Conservation (phyloP, 1,140 invertebrate genomes). For the Zaprionus nigranus region DNA sequence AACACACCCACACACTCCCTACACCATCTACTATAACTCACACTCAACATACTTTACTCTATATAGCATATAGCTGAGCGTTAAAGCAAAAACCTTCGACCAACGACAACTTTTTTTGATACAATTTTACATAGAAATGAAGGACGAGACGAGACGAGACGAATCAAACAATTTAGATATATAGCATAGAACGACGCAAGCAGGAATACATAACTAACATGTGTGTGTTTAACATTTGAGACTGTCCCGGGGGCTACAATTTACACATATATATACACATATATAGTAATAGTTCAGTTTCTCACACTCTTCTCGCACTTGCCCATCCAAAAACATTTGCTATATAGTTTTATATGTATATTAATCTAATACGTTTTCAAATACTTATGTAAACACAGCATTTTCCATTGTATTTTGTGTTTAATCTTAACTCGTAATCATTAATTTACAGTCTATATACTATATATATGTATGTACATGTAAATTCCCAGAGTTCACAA, state of each 20-base stretch:
- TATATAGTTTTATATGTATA: constrained; percentile 80
- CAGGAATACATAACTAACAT: constrained; percentile 18
- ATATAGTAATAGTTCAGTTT: constrained; percentile 11
- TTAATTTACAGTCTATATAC: constrained; percentile 15
- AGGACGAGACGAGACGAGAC: constrained; percentile 35
- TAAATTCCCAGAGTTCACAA: constrained; percentile 26
- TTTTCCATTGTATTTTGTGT: constrained; percentile 7
- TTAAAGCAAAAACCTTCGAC: constrained; percentile 50
- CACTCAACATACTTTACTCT: constrained; percentile 32
- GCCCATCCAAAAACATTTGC: constrained; percentile 51
- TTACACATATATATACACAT: constrained; percentile 43
- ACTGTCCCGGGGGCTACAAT: constrained; percentile 47
- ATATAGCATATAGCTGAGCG: constrained; percentile 57
- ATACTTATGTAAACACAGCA: constrained; percentile 8
- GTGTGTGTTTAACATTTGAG: constrained; percentile 48
- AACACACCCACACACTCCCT: constrained; percentile 35
- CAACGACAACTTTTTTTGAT: constrained; percentile 72
- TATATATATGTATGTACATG: constrained; percentile 23
- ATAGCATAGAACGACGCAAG: constrained; percentile 21
- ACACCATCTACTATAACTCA: constrained; percentile 21
- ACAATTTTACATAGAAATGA: constrained; percentile 58
- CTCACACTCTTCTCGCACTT: background rate
- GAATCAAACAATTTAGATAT: constrained; percentile 37
- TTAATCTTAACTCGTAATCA: background rate
- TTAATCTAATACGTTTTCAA: constrained; percentile 49